Conservation (phyloP, 2,888 invertebrate genomes). For the Callyntrura guangdongensis region DNA sequence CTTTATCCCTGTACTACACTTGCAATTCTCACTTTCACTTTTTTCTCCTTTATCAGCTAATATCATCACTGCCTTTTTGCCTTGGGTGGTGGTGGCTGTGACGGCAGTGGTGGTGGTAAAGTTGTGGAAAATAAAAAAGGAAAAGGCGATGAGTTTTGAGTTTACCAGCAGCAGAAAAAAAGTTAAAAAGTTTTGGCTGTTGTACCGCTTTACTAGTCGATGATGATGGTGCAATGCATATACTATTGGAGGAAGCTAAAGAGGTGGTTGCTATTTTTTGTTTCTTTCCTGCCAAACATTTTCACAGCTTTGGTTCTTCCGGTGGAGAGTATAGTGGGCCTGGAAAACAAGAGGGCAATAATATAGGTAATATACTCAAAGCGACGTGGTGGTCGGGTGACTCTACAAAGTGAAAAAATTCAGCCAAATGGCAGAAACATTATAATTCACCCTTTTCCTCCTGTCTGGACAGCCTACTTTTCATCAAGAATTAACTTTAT, state of each 20-base stretch:
- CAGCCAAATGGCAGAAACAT: conserved; percentile 27
- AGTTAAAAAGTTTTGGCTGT: conserved; percentile 23
- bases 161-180: background rate
- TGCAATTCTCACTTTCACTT: conserved; percentile 68
- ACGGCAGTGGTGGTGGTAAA: conserved; percentile 3
- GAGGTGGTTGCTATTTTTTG: conserved; percentile 44
- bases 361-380: background rate
- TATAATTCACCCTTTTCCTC: background rate
- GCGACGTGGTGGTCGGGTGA: background rate
- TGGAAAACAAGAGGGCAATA: conserved; percentile 9
- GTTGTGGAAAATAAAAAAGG: background rate
- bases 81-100: background rate
- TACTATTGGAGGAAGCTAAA: background rate
- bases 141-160: conserved; percentile 53
- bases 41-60: conserved; percentile 47
- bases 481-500: background rate
- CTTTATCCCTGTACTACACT: no score
- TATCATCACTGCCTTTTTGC: conserved; percentile 37
- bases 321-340: background rate
- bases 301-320: conserved; percentile 27
- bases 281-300: conserved; percentile 68
- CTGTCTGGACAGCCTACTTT: conserved; percentile 7
- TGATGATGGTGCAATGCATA: background rate
- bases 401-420: conserved; percentile 9
- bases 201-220: background rate